These are phyloP conservation scores for Apomyelois bistriatella DNA, from an alignment of 2,888 invertebrate genomes.

Conservation along the genomic window DNA sequence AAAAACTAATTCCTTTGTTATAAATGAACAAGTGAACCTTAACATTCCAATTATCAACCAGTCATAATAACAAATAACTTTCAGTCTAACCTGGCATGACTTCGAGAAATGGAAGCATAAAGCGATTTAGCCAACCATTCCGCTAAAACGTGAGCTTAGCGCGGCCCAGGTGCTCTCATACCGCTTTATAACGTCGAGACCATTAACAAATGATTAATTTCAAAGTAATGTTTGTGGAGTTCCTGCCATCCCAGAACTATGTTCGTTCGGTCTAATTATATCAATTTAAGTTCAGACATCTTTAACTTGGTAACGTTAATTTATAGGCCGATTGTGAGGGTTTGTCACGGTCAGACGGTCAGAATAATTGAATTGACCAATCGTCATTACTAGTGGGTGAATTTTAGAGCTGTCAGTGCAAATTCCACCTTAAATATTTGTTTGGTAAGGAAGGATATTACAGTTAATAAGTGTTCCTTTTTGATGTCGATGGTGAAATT, in stretches of 20 bases:
- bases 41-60: background rate
- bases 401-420: too few relatives aligned
- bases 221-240: constrained; percentile 26
- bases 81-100: background rate
- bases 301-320: background rate
- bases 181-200: constrained; percentile 27
- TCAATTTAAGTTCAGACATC: background rate
- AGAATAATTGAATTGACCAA: too few relatives aligned
- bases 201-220: constrained; percentile 49
- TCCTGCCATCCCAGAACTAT: background rate
- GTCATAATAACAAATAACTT: background rate
- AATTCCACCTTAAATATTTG: too few relatives aligned
- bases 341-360: too few relatives aligned
- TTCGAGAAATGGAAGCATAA: background rate
- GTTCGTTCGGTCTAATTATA: background rate
- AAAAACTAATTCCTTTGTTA: too few relatives aligned
- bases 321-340: too few relatives aligned
- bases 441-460: too few relatives aligned
- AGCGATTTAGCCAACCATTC: constrained; percentile 11
- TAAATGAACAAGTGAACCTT: background rate
- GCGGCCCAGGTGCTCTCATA: constrained; percentile 32
- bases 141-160: constrained; percentile 15
- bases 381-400: too few relatives aligned
- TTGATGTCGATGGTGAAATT: too few relatives aligned
- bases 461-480: too few relatives aligned